Evolutionary conservation across 2,888 invertebrate genomes (phyloP).

Genomic region (Tineola bisselliella): DNA sequence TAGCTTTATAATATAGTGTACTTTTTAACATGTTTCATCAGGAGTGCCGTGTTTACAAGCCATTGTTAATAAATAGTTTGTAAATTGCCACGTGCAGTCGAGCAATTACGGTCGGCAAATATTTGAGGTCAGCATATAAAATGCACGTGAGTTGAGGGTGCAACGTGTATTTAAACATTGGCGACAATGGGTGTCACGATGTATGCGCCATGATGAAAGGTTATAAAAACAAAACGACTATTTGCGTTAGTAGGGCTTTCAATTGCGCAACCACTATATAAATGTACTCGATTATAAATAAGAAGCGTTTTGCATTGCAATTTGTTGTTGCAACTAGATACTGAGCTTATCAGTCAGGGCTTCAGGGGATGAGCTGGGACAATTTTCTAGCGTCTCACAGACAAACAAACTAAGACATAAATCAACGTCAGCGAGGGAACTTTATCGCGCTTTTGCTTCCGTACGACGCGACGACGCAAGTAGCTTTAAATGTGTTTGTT

Average conservation of each 20-base stretch:
- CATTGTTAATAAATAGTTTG: conserved; percentile 23
- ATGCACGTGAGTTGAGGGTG: conserved; percentile 18
- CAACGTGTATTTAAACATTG: conserved; percentile 5
- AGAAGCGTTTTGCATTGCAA: conserved; percentile 35
- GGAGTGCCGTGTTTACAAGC: conserved; percentile 9
- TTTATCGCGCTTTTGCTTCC: conserved; percentile 47
- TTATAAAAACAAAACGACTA: neutral
- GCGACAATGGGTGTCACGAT: neutral
- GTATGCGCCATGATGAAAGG: neutral
- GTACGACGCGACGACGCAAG: conserved; percentile 38
- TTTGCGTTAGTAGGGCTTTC: too few species aligned
- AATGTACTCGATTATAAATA: too few species aligned
- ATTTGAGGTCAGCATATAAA: conserved; percentile 29
- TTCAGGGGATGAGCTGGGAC: conserved; percentile 11
- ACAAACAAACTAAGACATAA: conserved; percentile 63
- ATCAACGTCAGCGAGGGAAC: conserved; percentile 58
- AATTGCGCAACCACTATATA: too few species aligned
- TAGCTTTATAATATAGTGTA: neutral
- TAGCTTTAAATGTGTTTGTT: conserved; percentile 56
- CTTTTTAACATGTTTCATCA: neutral
- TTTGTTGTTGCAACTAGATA: conserved; percentile 50
- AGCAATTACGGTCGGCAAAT: conserved; percentile 30
- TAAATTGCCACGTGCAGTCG: conserved; percentile 18
- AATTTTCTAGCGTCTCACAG: conserved; percentile 27
- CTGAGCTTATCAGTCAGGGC: conserved; percentile 39